Percentiles rank a stretch among this genome's conserved stretches.
Conservation (phyloP, 2,113 vertebrate genomes). For the Eurystomus gularis region DNA sequence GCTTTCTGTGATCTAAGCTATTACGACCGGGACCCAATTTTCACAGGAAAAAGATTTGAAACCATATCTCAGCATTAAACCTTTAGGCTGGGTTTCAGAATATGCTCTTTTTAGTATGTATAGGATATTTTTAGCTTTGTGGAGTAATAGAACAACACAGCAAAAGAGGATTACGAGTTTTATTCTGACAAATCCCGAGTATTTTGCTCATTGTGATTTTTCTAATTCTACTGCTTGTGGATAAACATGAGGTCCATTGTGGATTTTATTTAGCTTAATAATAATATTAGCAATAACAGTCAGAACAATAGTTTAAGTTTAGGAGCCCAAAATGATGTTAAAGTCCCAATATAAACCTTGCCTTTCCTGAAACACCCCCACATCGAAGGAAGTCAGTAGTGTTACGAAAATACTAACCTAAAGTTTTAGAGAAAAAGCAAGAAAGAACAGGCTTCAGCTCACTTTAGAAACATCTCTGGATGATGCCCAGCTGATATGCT, state of each 20-base stretch:
- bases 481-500: background rate
- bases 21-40: background rate
- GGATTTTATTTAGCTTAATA: background rate
- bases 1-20: background rate
- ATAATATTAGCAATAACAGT: background rate
- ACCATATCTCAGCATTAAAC: background rate
- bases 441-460: background rate
- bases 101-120: background rate
- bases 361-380: background rate
- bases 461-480: background rate
- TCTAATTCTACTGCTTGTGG: background rate
- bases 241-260: background rate
- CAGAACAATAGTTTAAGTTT: background rate
- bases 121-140: conserved; percentile 5
- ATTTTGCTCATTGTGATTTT: background rate
- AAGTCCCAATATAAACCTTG: background rate
- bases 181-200: background rate
- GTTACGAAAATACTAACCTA: background rate
- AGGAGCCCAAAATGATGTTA: background rate
- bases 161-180: background rate
- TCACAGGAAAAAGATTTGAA: background rate
- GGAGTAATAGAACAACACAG: background rate
- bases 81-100: conserved; percentile 8
- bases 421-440: background rate
- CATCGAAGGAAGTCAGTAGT: background rate